These are phyloP conservation scores for Thunnus albacares DNA, from an alignment of 2,797 vertebrate genomes.

Conservation along the genomic window DNA sequence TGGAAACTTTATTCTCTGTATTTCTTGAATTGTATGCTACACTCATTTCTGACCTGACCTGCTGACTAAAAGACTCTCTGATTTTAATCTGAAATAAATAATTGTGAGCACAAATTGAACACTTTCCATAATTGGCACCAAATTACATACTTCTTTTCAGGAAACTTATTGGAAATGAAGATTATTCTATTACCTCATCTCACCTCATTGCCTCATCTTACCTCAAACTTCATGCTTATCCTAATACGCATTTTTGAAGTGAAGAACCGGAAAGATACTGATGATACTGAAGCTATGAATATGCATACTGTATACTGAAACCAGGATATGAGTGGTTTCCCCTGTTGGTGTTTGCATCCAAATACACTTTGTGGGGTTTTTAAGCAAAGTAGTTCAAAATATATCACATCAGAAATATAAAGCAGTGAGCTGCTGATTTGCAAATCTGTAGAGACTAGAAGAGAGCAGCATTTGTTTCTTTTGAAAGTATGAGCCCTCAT, in stretches of 20 bases:
- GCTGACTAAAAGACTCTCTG: no score
- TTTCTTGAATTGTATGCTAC: not conserved
- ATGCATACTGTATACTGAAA: slow-evolving; percentile 6
- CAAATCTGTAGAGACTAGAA: slow-evolving; percentile 23
- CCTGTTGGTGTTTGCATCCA: slow-evolving; percentile 5
- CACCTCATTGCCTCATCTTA: no score
- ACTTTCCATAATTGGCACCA: not conserved
- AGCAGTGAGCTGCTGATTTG: not conserved
- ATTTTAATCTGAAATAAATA: no score
- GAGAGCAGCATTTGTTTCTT: slow-evolving; percentile 27
- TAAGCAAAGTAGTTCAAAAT: not conserved
- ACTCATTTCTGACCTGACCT: not conserved
- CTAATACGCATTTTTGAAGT: not conserved
- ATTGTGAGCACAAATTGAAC: not conserved
- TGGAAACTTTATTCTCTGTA: not conserved
- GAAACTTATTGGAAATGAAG: not conserved
- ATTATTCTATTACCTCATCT: no score
- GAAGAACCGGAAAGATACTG: not conserved
- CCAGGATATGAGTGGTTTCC: slow-evolving; percentile 36
- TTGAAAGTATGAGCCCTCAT: slow-evolving; percentile 21
- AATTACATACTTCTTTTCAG: not conserved
- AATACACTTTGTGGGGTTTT: slow-evolving; percentile 3
- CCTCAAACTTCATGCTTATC: not conserved
- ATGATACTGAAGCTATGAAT: not conserved
- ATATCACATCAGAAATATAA: not conserved